These are phyloP conservation scores for Chelmon rostratus DNA, from an alignment of 2,797 vertebrate species.

Conservation along the genomic window DNA sequence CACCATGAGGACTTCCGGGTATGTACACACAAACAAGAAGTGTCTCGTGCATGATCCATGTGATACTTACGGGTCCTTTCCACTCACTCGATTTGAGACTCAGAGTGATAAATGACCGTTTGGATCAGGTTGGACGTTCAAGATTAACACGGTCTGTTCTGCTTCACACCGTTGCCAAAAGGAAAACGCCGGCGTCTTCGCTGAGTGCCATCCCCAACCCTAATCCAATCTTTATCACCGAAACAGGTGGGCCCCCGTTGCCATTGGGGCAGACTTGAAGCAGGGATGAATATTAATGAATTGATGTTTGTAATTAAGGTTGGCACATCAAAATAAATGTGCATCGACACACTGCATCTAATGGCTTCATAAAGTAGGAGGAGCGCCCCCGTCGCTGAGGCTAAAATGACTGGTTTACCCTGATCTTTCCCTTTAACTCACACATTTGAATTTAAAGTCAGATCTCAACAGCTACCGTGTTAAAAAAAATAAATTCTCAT, in stretches of 20 bases:
- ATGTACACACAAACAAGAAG: neutral
- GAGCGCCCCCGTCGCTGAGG: neutral
- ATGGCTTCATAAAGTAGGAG: constrained; percentile 36
- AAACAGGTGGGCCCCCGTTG: constrained; percentile 77
- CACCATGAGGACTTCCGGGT: neutral
- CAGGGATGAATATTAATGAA: constrained; percentile 70
- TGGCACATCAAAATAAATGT: constrained; percentile 56
- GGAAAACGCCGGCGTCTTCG: constrained; percentile 60
- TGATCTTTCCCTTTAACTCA: neutral
- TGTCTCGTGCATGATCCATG: constrained; percentile 2
- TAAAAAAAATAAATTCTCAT: neutral
- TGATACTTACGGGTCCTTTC: constrained; percentile 25
- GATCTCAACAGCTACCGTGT: neutral
- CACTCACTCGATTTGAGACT: constrained; percentile 37
- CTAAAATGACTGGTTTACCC: neutral
- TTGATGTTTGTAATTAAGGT: constrained; percentile 67
- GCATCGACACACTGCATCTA: constrained; percentile 31
- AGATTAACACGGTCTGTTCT: constrained; percentile 81
- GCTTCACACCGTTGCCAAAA: constrained; percentile 68
- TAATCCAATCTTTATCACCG: constrained; percentile 70
- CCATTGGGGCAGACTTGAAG: constrained; percentile 42
- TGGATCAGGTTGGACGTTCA: constrained; percentile 69
- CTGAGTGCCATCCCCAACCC: constrained; percentile 39
- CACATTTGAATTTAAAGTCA: neutral
- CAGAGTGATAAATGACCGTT: constrained; percentile 76